Evolutionary conservation across 2,113 vertebrate species (phyloP), one percentile per base, ranked within the genome.

Genomic region (Dolichallabes microphthalmus): DNA sequence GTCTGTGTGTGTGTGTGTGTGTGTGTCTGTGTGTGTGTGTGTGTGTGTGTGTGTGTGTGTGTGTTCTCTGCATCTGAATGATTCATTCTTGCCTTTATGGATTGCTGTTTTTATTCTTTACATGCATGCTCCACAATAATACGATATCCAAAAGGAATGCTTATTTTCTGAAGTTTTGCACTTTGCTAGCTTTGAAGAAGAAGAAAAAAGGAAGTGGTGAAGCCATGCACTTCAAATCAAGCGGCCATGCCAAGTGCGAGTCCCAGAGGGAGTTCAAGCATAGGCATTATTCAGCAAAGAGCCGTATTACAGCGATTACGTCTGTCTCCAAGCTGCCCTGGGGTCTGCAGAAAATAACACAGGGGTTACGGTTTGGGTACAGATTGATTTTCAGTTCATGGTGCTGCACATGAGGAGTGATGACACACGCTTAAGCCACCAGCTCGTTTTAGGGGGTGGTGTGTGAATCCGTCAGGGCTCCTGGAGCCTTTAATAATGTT

Each of bases 401-500:
- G 73, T 73, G 32, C 27, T 58, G 45, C 76, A 80, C 66, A 39
- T 13, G 32, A 61, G 14, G 25, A 61, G 76, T 32, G 73, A 60
- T 61, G 84, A 73, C 35, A 27, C 82, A 12, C 15, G 2, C 25
- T 3, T 2, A 32, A 52, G 60, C 58, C 30, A 11, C 9, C 25
- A 30, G 30, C 17, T n/a, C 27, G 63, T 69, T 77, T 83, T 58
- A 78, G 66, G 52, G 64, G 58, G 69, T 30, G 39, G 11, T 63
- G n/a, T 61, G 69, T 63, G 60, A 75, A 53, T 74, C 82, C 39
- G 22, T 45, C 52, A 83, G 68, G 55, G 52, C 68, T 58, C 15
- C 55, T 39, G 39, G n/a, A 63, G 14, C 10, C 58, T 30, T 75
- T 75, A 76, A 84, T 83, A 75, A 83, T 61, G 35, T 83, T 83